Percentiles rank a stretch among this genome's conserved stretches.
These are phyloP conservation scores for Entosphenus tridentatus DNA, from an alignment of 2,113 vertebrate species.

Conservation along the genomic window DNA sequence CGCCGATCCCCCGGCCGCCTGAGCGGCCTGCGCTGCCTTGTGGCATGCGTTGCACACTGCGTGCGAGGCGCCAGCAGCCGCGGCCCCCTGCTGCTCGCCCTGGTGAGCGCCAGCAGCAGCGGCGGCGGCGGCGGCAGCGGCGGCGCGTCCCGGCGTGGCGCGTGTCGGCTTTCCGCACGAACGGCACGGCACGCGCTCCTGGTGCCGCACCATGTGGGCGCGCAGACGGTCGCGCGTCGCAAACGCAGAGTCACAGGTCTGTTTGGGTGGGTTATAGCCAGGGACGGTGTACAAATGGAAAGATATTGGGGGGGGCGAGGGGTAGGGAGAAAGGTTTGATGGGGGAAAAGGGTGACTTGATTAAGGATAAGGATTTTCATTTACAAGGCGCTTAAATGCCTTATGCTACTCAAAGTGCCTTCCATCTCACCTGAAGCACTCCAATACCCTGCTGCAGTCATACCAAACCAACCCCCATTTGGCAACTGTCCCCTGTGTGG, in stretches of 20 bases:
- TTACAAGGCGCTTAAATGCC: neutral
- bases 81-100: too few relatives aligned
- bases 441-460: too few relatives aligned
- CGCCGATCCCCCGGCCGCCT: too few relatives aligned
- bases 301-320: neutral
- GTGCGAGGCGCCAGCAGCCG: too few relatives aligned
- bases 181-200: conserved; percentile 68
- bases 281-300: conserved; percentile 10
- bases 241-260: conserved; percentile 71
- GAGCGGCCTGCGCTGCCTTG: too few relatives aligned
- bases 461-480: too few relatives aligned
- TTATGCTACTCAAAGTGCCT: too few relatives aligned
- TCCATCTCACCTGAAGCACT: too few relatives aligned
- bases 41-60: too few relatives aligned
- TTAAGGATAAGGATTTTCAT: neutral
- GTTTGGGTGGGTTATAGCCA: neutral
- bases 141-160: conserved; percentile 21
- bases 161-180: conserved; percentile 67
- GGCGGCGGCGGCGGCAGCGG: too few relatives aligned
- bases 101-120: too few relatives aligned
- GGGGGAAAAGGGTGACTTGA: neutral
- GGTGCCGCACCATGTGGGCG: conserved; percentile 63
- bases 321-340: neutral
- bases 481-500: too few relatives aligned
- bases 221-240: conserved; percentile 64